Percentiles rank a stretch among this genome's conserved stretches.
These are phyloP conservation scores for Fregata magnificens DNA, from an alignment of 2,113 vertebrate species.

Conservation along the genomic window DNA sequence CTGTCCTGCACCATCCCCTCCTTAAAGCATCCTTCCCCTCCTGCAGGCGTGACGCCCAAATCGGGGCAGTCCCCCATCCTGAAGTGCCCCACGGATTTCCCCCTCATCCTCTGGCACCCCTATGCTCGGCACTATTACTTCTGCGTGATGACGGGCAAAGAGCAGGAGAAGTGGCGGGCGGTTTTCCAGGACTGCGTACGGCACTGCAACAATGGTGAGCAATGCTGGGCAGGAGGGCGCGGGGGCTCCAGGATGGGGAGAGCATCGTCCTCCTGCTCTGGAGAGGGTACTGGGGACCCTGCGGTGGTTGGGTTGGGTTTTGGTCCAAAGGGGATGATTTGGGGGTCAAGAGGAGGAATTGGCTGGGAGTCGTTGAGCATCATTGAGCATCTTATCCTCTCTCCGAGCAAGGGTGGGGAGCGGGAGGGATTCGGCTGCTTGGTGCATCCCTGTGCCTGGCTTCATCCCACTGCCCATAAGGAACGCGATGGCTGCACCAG, in stretches of 20 bases:
- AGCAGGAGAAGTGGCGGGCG: slow-evolving; percentile 90
- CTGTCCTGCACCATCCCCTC: rapidly evolving
- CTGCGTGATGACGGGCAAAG: slow-evolving; percentile 89
- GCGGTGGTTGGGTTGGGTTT: rapidly evolving
- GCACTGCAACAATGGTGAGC: slow-evolving; percentile 90
- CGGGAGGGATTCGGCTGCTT: rapidly evolving
- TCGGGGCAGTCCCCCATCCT: slow-evolving; percentile 76
- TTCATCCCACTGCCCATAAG: neutral
- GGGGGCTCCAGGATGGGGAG: neutral
- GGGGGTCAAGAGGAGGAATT: neutral
- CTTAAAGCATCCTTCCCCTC: neutral
- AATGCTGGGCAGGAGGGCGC: rapidly evolving
- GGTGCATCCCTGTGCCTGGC: neutral
- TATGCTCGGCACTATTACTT: slow-evolving; percentile 89
- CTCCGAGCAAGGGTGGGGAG: neutral
- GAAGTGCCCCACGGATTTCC: slow-evolving; percentile 85
- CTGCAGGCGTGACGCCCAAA: slow-evolving; percentile 80
- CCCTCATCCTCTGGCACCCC: slow-evolving; percentile 93
- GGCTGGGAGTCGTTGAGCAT: neutral
- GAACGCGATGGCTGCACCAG: rapidly evolving
- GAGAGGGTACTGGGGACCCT: neutral
- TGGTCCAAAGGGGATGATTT: neutral
- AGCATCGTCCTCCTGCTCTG: rapidly evolving
- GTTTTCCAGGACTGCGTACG: slow-evolving; percentile 93
- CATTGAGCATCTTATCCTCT: neutral